Conservation (phyloP, 2,797 vertebrate species). For the Micrastur ruficollis region DNA sequence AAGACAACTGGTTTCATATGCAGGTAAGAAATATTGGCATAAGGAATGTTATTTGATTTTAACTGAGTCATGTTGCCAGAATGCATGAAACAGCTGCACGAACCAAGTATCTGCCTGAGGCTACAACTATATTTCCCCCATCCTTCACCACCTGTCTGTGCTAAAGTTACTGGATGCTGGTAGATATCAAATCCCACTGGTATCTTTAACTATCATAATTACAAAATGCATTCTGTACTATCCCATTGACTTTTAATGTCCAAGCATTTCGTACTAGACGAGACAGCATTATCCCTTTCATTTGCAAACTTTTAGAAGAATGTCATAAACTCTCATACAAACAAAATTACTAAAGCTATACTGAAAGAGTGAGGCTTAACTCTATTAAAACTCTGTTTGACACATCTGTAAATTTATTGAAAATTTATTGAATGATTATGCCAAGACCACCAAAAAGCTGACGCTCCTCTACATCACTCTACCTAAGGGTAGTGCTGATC, state of each 20-base stretch:
- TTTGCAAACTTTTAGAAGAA: neutral
- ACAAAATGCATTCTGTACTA: neutral
- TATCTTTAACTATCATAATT: slow-evolving; percentile 33
- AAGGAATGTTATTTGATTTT: slow-evolving; percentile 72
- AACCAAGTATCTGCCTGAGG: slow-evolving; percentile 63
- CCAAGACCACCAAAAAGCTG: neutral
- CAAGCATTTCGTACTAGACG: neutral
- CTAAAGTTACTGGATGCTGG: slow-evolving; percentile 60
- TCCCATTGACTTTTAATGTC: neutral
- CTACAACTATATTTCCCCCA: slow-evolving; percentile 62
- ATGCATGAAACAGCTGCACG: slow-evolving; percentile 74
- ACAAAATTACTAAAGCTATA: neutral
- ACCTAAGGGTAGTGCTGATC: neutral
- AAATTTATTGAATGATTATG: neutral
- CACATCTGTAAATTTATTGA: neutral
- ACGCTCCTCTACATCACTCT: neutral
- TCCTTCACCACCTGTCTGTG: slow-evolving; percentile 67
- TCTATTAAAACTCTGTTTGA: neutral
- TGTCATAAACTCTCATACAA: neutral
- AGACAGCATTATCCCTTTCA: neutral
- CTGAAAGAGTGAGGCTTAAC: neutral
- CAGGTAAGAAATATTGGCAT: slow-evolving; percentile 73
- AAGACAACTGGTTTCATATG: slow-evolving; percentile 72
- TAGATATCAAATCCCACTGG: slow-evolving; percentile 30
- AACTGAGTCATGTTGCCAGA: slow-evolving; percentile 72